Base-by-base conservation (phyloP, 2,797 vertebrate species). In the Parauchenoglanis ngamensis region DNA sequence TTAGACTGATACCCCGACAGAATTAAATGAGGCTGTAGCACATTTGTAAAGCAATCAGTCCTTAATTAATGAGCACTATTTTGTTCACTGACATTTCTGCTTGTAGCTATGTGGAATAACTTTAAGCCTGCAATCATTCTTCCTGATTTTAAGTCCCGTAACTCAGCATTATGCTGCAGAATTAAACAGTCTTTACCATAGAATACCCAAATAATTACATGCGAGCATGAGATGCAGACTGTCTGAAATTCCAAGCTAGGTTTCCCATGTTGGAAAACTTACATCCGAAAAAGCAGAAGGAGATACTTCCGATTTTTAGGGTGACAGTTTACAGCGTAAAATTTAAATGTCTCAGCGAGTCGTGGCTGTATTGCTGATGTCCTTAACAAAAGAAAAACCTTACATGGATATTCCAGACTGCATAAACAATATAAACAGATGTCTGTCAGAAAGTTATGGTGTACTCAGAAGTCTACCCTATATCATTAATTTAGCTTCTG, bases 21-120 rank as follows among this genome's bases (percentile, higher is more conserved):
- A 93, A 92, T 91, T 86, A 92, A 93, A 94, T 87, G 92, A 93
- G 85, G 89, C 92, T 92, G 89, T 82, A 91, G 92, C 93, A 92
- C 91, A 92, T 93, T 91, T 93, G 89, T 93, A 94, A 94, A 88
- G 91, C 93, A 94, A 94, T 95, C 93, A 94, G 91, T 90, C 90
- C 92, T 92, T 93, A 94, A 94, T 95, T 94, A 94, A 93, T 70
- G 78, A 91, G 88, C 85, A 84, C 92, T 94, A 93, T 92, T 92
- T 91, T 93, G 93, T 89, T 92, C 93, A 87, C 72, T 94, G 93
- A 93, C 93, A 93, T 95, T 94, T 92, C 90, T 91, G 91, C 91
- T 93, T 91, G 87, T 90, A 90, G 90, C 90, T 90, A 92, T 92
- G 90, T 89, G 86, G 89, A 89, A 92, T 82, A 89, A 91, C 56